These are phyloP conservation scores for Agrotis segetum DNA, from an alignment of 2,888 invertebrate species.

Conservation along the genomic window DNA sequence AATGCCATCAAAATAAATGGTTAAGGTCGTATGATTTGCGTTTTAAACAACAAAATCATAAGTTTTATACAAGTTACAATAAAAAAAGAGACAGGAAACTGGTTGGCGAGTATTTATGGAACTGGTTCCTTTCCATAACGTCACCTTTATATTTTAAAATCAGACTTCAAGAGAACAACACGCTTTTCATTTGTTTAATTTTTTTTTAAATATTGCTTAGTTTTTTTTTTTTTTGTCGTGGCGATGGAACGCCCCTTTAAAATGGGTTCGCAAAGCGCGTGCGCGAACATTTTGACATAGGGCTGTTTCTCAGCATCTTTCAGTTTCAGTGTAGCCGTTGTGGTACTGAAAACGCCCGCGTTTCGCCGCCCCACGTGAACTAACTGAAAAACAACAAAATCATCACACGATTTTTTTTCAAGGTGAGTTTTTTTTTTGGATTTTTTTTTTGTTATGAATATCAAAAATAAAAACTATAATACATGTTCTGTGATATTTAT, in stretches of 20 bases:
- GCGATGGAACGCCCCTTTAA: constrained; percentile 57
- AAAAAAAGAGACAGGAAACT: constrained; percentile 30
- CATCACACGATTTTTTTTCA: constrained; percentile 51
- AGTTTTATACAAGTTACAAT: constrained; percentile 5
- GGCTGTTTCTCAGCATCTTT: constrained; percentile 68
- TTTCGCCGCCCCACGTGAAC: constrained; percentile 36
- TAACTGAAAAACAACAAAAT: constrained; percentile 41
- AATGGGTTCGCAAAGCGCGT: constrained; percentile 66
- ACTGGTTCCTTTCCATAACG: constrained; percentile 8
- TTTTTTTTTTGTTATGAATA: not conserved
- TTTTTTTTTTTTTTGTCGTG: constrained; percentile 35
- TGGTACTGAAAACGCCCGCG: constrained; percentile 58
- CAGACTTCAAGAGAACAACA: constrained; percentile 6
- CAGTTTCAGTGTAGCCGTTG: constrained; percentile 56
- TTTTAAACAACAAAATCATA: constrained; percentile 28
- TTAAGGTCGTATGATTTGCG: constrained; percentile 43
- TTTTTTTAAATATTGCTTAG: not conserved
- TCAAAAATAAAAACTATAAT: too few relatives aligned
- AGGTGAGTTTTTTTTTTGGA: constrained; percentile 48
- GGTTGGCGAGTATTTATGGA: constrained; percentile 34
- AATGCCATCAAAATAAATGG: constrained; percentile 38
- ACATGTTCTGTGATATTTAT: not conserved
- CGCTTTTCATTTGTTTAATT: constrained; percentile 10
- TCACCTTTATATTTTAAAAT: constrained; percentile 28
- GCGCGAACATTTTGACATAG: constrained; percentile 75